Conservation (phyloP, 1,140 invertebrate species). For the Theocolax elegans region DNA sequence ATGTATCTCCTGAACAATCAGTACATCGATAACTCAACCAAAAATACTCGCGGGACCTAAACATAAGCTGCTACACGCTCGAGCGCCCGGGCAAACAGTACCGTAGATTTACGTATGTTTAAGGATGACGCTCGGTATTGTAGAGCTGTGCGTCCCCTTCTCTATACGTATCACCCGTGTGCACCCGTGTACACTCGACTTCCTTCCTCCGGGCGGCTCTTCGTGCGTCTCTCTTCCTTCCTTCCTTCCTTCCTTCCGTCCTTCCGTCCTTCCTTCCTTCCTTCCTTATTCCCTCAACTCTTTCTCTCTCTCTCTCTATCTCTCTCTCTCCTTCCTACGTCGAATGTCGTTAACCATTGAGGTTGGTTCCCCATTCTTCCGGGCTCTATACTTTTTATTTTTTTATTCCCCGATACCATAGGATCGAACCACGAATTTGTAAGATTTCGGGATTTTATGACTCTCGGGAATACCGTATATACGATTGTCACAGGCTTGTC, state of each 20-base stretch:
- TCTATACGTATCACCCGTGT: too few species aligned
- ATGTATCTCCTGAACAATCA: too few species aligned
- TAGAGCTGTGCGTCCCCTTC: too few species aligned
- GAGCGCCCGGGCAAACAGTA: neutral
- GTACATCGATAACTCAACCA: too few species aligned
- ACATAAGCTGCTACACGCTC: neutral
- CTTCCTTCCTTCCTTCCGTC: constrained; percentile 1
- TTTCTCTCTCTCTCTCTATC: too few species aligned
- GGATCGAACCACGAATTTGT: neutral
- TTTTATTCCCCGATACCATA: too few species aligned
- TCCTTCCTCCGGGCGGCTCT: constrained; percentile 10
- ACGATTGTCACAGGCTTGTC: too few species aligned
- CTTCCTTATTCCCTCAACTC: neutral
- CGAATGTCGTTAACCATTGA: too few species aligned
- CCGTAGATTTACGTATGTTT: constrained; percentile 36
- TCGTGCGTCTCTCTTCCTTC: neutral
- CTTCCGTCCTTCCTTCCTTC: neutral
- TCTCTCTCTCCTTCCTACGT: too few species aligned
- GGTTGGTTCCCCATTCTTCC: too few species aligned
- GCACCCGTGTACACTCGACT: too few species aligned
- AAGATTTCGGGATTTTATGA: constrained; percentile 12
- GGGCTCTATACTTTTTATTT: too few species aligned
- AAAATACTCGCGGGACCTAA: neutral
- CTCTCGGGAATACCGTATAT: neutral
- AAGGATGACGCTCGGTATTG: constrained; percentile 44